Evolutionary conservation across 2,113 vertebrate genomes (phyloP).

Genomic region (Pterocles burchelli): DNA sequence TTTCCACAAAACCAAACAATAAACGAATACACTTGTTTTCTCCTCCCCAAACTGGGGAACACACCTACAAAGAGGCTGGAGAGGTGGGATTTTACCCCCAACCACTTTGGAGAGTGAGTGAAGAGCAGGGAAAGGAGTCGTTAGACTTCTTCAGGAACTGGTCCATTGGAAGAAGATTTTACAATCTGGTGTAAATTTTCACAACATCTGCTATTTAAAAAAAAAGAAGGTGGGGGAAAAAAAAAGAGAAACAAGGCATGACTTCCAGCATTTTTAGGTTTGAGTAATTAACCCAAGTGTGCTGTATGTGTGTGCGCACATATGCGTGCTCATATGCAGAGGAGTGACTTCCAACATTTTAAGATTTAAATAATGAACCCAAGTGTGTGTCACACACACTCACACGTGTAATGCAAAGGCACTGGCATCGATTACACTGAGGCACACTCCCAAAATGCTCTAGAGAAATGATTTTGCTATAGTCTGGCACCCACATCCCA

Average conservation of each 20-base stretch:
- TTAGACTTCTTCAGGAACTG: not conserved
- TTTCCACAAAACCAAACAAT: not conserved
- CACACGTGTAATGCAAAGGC: not conserved
- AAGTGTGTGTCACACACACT: not conserved
- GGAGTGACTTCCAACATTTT: not conserved
- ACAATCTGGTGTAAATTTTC: constrained; percentile 26
- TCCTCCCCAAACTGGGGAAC: not conserved
- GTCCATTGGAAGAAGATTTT: not conserved
- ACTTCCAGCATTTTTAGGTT: constrained; percentile 23
- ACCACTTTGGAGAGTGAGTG: not conserved
- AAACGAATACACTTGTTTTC: not conserved
- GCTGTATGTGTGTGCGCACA: not conserved
- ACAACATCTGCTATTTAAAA: not conserved
- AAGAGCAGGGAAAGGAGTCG: not conserved
- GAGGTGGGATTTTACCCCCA: not conserved
- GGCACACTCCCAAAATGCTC: not conserved
- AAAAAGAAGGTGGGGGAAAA: not conserved
- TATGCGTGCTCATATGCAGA: not conserved
- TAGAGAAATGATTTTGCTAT: not conserved
- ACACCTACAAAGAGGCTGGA: not conserved
- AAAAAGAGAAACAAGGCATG: not conserved
- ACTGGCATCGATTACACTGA: not conserved
- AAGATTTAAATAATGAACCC: not conserved
- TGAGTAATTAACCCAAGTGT: not conserved
- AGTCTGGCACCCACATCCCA: not conserved